Base-by-base conservation (phyloP, 2,888 invertebrate species). In the Apamea anceps region DNA sequence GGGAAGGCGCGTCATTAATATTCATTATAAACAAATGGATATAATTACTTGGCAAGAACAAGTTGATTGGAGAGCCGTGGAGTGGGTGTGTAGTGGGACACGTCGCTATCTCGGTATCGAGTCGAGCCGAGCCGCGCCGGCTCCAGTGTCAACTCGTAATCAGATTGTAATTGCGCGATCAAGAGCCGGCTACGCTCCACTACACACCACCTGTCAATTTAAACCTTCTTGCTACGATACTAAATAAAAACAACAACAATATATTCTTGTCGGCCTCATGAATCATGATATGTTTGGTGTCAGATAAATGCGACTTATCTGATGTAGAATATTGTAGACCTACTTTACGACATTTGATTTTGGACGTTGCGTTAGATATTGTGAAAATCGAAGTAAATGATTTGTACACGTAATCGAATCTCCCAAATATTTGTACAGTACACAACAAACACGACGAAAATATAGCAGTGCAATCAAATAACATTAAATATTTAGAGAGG, bases 21-120 rank as follows among this genome's bases (percentile, higher is more conserved):
- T 95, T 96, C 95, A 96, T 96, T 96, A 95, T 93, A 95, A 94
- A 95, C 95, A 96, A 96, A 96, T 96, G 95, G 95, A 94, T 96
- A 95, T 96, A 96, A 96, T 96, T 96, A 96, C 93, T 94, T 90
- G 91, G 92, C 92, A 93, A 94, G 95, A 94, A 95, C 95, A 92
- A 95, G 96, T 95, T 91, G 93, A 91, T 93, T 94, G 92, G 93
- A 94, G 94, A 93, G 94, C 90, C 85, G 92, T 93, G 91, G 93
- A 95, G 95, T 94, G 94, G 94, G 93, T 91, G 93, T 91, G 92
- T 91, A 92, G 93, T 92, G 92, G 93, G 94, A 93, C 92, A 93
- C 92, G 92, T 96, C 94, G 94, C 96, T 96, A 96, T 95, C 96
- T 94, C 94, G 92, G 92, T 93, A 94, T 94, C 94, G 93, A 91